Percentiles rank a stretch among this genome's conserved stretches.
Evolutionary conservation across 2,113 vertebrate species (phyloP).

Genomic region (Struthidea cinerea): DNA sequence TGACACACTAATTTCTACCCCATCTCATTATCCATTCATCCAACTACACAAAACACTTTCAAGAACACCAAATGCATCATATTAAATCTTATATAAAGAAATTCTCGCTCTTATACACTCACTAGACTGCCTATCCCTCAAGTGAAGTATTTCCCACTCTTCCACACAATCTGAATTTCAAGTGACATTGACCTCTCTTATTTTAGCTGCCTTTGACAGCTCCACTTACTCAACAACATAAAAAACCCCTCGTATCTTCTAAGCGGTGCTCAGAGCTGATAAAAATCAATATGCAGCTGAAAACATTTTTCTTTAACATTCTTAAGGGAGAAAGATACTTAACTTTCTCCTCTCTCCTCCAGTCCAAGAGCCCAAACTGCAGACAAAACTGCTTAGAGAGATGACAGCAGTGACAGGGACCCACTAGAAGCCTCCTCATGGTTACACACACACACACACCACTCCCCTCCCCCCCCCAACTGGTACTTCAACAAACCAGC

Average conservation of each 20-base stretch:
- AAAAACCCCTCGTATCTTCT: not conserved
- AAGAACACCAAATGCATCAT: not conserved
- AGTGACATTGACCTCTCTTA: not conserved
- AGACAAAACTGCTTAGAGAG: not conserved
- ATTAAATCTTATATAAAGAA: not conserved
- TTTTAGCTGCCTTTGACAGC: not conserved
- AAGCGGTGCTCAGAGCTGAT: conserved; percentile 3
- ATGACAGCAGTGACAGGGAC: not conserved
- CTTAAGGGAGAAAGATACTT: not conserved
- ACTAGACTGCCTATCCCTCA: not conserved
- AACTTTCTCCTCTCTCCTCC: not conserved
- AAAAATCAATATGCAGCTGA: not conserved
- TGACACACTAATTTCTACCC: not conserved
- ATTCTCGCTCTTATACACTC: not conserved
- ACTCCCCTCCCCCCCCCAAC: too few relatives aligned
- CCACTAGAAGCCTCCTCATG: not conserved
- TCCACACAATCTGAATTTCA: not conserved
- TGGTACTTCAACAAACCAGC: not conserved
- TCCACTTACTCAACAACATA: not conserved
- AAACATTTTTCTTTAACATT: not conserved
- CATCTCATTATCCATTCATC: not conserved
- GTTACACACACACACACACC: not conserved
- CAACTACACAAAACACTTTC: not conserved
- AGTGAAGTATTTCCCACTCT: not conserved
- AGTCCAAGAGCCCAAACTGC: not conserved